Evolutionary conservation across 2,888 invertebrate genomes (phyloP).

Genomic region (Brachyptera risi): DNA sequence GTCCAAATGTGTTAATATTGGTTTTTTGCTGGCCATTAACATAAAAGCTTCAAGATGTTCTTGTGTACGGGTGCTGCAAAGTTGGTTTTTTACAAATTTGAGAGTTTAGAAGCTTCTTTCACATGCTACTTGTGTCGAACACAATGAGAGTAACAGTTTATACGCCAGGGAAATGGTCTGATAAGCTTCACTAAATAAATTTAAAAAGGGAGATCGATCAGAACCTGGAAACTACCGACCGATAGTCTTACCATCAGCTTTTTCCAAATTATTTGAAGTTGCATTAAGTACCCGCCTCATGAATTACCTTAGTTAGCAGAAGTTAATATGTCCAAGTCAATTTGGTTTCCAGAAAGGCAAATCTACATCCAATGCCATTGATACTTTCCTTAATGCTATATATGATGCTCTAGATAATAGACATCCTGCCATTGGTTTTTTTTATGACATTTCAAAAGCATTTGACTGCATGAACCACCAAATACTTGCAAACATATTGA

Average conservation of each 20-base stretch:
- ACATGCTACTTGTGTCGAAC: no score
- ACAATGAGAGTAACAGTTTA: no score
- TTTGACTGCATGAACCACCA: neutral
- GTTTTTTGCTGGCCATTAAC: no score
- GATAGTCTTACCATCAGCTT: neutral
- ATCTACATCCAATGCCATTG: conserved; percentile 15
- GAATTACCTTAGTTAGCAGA: neutral
- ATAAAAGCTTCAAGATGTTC: no score
- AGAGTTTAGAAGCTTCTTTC: no score
- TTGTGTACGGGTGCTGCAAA: no score
- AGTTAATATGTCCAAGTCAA: neutral
- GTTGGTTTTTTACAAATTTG: no score
- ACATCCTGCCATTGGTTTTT: neutral
- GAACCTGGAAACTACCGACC: conserved; percentile 1
- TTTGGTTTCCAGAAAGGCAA: conserved; percentile 18
- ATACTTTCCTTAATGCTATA: neutral
- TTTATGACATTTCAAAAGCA: conserved; percentile 2
- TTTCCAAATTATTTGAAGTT: conserved; percentile 14
- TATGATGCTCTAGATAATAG: neutral
- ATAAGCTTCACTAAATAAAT: no score
- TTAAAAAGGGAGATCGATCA: neutral
- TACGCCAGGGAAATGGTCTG: no score
- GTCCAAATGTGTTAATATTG: no score
- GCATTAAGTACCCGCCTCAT: conserved; percentile 2
- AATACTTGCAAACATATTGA: neutral